Conservation (phyloP, 1,140 invertebrate genomes). For the Oryctes rhinoceros region DNA sequence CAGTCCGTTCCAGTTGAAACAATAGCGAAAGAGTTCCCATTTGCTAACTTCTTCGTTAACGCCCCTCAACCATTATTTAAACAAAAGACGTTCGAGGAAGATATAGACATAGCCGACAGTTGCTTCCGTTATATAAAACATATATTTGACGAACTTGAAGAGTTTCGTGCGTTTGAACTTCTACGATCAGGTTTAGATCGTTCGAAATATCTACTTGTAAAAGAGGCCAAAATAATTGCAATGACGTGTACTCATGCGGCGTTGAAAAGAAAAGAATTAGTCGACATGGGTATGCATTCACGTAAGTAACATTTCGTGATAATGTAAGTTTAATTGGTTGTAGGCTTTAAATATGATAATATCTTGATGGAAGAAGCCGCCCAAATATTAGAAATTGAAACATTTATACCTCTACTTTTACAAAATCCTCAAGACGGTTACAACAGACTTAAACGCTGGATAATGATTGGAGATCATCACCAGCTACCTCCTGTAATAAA, state of each 20-base stretch:
- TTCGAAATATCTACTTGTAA: slow-evolving; percentile 95
- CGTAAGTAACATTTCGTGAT: background rate
- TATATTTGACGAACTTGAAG: slow-evolving; percentile 97
- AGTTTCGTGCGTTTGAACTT: slow-evolving; percentile 98
- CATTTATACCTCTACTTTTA: slow-evolving; percentile 96
- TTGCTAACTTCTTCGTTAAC: slow-evolving; percentile 89
- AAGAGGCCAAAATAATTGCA: slow-evolving; percentile 99
- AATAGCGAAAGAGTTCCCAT: slow-evolving; percentile 87
- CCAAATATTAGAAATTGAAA: slow-evolving; percentile 99
- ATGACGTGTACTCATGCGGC: slow-evolving; percentile 99
- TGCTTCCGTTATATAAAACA: slow-evolving; percentile 96
- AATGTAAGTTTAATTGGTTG: background rate
- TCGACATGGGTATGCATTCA: slow-evolving; percentile 78
- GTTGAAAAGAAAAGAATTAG: slow-evolving; percentile 94
- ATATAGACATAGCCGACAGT: slow-evolving; percentile 90
- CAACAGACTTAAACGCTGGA: slow-evolving; percentile 98
- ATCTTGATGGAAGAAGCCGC: slow-evolving; percentile 99
- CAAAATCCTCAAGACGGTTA: slow-evolving; percentile 97
- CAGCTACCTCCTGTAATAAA: slow-evolving; percentile 99
- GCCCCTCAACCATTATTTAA: slow-evolving; percentile 94
- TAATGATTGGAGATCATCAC: slow-evolving; percentile 99
- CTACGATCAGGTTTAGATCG: slow-evolving; percentile 93
- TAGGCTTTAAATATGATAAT: slow-evolving; percentile 96
- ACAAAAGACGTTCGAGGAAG: slow-evolving; percentile 79
- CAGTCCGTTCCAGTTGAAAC: slow-evolving; percentile 60